phyloP scores from a whole-genome alignment of 2,888 invertebrate genomes.

The Lycia hirtaria region DNA sequence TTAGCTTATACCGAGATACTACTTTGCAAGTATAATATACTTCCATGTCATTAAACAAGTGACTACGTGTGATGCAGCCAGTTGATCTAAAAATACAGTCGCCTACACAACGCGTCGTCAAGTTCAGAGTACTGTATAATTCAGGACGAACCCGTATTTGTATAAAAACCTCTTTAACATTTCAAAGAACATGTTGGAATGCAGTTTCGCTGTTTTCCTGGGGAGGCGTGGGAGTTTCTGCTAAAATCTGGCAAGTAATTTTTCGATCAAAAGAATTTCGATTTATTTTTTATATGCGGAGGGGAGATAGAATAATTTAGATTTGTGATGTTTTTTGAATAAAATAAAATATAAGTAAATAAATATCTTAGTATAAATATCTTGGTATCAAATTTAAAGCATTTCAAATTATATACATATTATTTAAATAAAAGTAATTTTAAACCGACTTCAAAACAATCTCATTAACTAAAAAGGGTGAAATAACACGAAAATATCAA shows the following conservation, averaged over 20 bases:
- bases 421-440: too few species aligned
- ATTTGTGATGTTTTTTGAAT: too few species aligned
- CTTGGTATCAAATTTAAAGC: too few species aligned
- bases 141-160: neutral
- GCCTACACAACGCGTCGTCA: constrained; percentile 4
- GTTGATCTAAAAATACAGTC: neutral
- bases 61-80: neutral
- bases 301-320: neutral
- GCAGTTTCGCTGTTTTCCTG: neutral
- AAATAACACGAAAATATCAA: too few species aligned
- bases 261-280: neutral
- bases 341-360: too few species aligned
- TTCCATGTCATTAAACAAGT: neutral
- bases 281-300: too few species aligned
- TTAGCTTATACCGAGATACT: too few species aligned
- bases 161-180: neutral
- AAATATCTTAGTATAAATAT: too few species aligned
- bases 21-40: too few species aligned
- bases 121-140: constrained; percentile 1
- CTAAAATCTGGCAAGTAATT: neutral
- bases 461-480: too few species aligned
- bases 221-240: neutral
- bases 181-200: neutral
- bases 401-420: too few species aligned
- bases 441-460: too few species aligned